Evolutionary conservation across 2,888 invertebrate species (phyloP), one percentile per base, ranked within the genome.

Genomic region (Hirtodrosophila trivittata): DNA sequence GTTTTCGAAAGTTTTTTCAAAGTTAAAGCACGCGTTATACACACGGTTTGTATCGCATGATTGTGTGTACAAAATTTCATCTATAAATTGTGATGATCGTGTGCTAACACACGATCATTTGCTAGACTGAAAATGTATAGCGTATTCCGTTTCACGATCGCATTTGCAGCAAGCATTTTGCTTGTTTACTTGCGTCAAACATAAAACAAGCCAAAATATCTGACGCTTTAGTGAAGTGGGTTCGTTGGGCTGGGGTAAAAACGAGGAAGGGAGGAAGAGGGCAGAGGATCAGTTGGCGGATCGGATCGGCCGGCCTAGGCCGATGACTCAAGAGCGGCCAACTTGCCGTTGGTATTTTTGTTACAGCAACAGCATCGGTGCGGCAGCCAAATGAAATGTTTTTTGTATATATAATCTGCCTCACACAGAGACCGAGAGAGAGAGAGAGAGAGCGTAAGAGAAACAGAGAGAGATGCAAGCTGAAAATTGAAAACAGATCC

Each of bases 291-390:
- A 14, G 18, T 10, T 50, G 21, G 43, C 10, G 26, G 47, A 16
- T 49, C 37, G 47, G 25, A 14, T 49, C 10, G 43, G n/a, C n/a
- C 30, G 49, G 76, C 69, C 87, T 87, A 85, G 78, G 86, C 83
- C 78, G 87, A 80, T 80, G 80, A 80, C 87, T 80, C 80, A 80
- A 87, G 80, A 82, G 76, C 75, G 66, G 63, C 58, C 73, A 84
- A 76, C 84, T 82, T 77, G 76, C 75, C 88, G 87, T 84, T 86
- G 89, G 87, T 89, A 87, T 87, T 89, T 89, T 89, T 64, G 87
- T 87, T 87, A 87, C 87, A 81, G 81, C 86, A 73, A n/a, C 37
- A 9, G 35, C 54, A n/a, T n/a, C n/a, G 59, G 55, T 74, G 57
- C 63, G 47, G 57, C 83, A 68, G 62, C 55, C 66, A 58, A 77